Base-by-base conservation (phyloP, 2,888 invertebrate genomes). In the Nowickia ferox region DNA sequence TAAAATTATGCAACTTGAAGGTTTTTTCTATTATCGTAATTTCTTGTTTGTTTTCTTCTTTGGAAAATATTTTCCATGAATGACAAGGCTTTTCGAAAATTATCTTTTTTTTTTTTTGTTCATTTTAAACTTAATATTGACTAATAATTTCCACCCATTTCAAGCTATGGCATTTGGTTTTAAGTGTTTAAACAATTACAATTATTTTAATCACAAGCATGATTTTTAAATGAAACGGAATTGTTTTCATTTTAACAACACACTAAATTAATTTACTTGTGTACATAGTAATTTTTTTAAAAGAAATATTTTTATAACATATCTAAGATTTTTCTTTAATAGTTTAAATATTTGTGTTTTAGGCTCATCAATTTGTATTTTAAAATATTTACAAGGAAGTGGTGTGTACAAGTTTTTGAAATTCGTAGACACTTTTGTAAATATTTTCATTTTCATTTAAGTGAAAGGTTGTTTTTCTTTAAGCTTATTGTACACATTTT, bases 381-480 rank as follows among this genome's bases (percentile, higher is more conserved):
- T 30, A 8, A 40, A 19, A 40, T 8, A 40, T 9, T 19, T 76
- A 65, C 46, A 66, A 66, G 66, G 55, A 76, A 66, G 51, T 71
- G 19, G 4, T 40, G 44, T 61, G 15, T 38, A 3, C 8, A 17
- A 53, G 17, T 17, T 40, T 42, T 63, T 61, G 13, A 48, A 59
- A 48, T 30, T 30, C 30, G 5, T n/a, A 38, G 9, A 66, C 38
- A 22, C 10, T 30, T 66, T n/a, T 44, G 15, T 46, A 40, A 46
- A 48, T 38, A 9, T 57, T 53, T 53, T 63, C 10, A 61, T 68
- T 53, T 69, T 30, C 51, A 61, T 11, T 19, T 17, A 84, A 84
- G 80, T 76, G 79, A 72, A 84, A 80, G 84, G 80, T 53, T 72
- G 13, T 53, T 51, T 63, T 17, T 57, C 38, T 55, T 30, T 55